Base-by-base conservation (phyloP, 2,113 vertebrate genomes). In the Planiliza haematocheilus region DNA sequence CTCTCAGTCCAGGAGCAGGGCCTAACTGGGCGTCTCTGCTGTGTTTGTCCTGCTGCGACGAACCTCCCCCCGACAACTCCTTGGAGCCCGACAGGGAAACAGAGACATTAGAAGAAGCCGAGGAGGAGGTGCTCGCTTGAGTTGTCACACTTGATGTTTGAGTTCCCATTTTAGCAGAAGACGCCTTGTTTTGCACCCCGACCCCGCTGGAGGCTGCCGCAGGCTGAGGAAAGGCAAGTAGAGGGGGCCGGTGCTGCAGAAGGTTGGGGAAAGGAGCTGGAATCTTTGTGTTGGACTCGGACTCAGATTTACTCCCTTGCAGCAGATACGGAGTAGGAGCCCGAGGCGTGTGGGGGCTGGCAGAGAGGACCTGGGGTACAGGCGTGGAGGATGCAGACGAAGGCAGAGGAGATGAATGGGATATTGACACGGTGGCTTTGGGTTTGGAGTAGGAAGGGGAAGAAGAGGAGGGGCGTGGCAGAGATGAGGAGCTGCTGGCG, bases 201-300 rank as follows among this genome's bases (percentile, higher is more conserved):
- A 93, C 90, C 11, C 93, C 93, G 4, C 93, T 94, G 69, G 94
- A 94, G 57, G 94, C 92, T 7, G 94, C 93, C 1, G 93, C 93
- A 0, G 94, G 94, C 85, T 95, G 95, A 45, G 96, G 96, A 72
- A 96, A 96, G 66, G 96, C 96, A 21, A 97, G 92, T 42, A 97
- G 91, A 0, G 96, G 95, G 30, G 96, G 95, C 0, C 95, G 94
- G 66, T 97, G 96, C 83, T 97, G 96, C 1, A 97, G 91, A 4
- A 97, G 94, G 83, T 97, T 97, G 34, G 96, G 96, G 79, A 97
- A 97, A 11, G 96, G 96, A 0, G 96, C 95, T 0, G 96, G 96
- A 78, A 97, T 97, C 82, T 97, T 96, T 1, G 91, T 94, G 83
- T 86, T 92, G 43, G 90, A 80, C 55, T 94, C 94, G 0, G 79